These are phyloP conservation scores for Thereva nobilitata DNA, from an alignment of 2,888 invertebrate genomes.

Conservation along the genomic window DNA sequence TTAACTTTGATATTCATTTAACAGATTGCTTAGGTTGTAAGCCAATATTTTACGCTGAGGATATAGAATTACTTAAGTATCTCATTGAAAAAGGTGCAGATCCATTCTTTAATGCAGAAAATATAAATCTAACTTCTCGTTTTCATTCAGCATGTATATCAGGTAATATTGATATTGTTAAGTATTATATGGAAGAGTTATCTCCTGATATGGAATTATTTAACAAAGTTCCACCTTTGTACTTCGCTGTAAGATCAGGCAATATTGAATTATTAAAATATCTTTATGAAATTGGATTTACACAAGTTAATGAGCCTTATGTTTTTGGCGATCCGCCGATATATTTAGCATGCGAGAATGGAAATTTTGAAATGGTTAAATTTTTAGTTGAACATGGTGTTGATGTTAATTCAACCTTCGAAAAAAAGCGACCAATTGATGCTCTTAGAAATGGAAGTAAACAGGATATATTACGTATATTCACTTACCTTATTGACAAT, in stretches of 20 bases:
- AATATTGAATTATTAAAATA: constrained; percentile 10
- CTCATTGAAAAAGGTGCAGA: constrained; percentile 17
- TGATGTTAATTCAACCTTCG: constrained; percentile 6
- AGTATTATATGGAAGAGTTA: constrained; percentile 12
- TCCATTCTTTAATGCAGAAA: neutral
- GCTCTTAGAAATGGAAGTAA: neutral
- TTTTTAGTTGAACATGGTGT: constrained; percentile 18
- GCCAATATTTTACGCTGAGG: neutral
- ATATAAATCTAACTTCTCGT: neutral
- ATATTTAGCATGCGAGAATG: neutral
- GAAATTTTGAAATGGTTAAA: constrained; percentile 8
- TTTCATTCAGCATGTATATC: constrained; percentile 6
- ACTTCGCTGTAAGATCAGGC: constrained; percentile 9
- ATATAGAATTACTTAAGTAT: constrained; percentile 5
- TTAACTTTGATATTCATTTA: constrained; percentile 3
- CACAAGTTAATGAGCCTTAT: neutral
- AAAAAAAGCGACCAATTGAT: neutral
- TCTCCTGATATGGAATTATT: neutral
- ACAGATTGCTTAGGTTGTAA: neutral
- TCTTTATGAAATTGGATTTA: constrained; percentile 14
- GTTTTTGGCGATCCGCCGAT: constrained; percentile 8
- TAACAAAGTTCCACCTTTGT: neutral
- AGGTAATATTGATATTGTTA: constrained; percentile 5
- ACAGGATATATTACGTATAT: neutral
- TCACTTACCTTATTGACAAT: constrained; percentile 1